phyloP scores from a whole-genome alignment of 1,140 invertebrate species.

The Acromyrmex echinatior region DNA sequence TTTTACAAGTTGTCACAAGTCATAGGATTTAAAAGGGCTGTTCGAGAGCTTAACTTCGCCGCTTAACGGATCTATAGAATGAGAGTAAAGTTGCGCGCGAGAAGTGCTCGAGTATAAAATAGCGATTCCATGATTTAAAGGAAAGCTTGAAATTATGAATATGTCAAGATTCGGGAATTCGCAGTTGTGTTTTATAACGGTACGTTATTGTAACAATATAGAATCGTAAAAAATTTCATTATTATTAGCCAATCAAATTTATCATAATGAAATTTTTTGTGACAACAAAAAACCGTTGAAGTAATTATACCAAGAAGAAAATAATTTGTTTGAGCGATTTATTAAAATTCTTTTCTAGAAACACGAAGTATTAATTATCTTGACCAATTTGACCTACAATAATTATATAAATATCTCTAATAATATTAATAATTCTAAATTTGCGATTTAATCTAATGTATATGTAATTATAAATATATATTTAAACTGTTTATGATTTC shows the following conservation, averaged over 20 bases:
- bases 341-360: neutral
- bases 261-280: slow-evolving; percentile 1
- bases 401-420: slow-evolving; percentile 1
- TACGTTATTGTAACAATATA: neutral
- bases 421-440: slow-evolving; percentile 21
- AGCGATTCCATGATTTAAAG: neutral
- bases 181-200: neutral
- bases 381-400: neutral
- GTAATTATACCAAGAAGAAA: neutral
- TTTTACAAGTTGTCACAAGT: slow-evolving; percentile 33
- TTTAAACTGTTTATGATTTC: neutral
- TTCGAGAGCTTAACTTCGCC: slow-evolving; percentile 31
- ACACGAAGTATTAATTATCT: neutral
- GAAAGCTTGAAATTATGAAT: slow-evolving; percentile 9
- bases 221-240: neutral
- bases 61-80: slow-evolving; percentile 27
- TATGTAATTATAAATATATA: neutral
- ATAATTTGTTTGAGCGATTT: neutral
- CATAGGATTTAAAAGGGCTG: slow-evolving; percentile 40
- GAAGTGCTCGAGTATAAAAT: slow-evolving; percentile 14
- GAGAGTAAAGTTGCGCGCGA: slow-evolving; percentile 3
- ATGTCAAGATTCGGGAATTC: neutral
- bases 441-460: neutral
- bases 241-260: slow-evolving; percentile 1
- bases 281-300: neutral